These are phyloP conservation scores for Scolopax bukidnonensis DNA, from an alignment of 2,797 vertebrate genomes.

Conservation along the genomic window DNA sequence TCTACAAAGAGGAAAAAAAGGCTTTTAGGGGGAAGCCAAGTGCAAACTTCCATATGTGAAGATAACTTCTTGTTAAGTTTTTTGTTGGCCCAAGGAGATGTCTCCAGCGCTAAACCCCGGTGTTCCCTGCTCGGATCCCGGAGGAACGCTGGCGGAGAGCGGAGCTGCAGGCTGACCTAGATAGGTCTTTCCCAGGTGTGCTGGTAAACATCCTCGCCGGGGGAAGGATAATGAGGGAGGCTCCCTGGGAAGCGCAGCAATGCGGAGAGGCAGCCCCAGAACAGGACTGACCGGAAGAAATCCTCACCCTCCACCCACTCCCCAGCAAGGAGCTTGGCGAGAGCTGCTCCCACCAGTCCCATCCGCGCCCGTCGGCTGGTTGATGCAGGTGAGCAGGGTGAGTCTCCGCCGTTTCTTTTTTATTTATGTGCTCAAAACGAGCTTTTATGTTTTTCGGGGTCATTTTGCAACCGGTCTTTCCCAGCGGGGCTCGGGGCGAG, in stretches of 20 bases:
- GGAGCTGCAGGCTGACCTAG: background rate
- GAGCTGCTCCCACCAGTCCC: background rate
- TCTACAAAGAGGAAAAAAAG: background rate
- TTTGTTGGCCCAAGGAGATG: background rate
- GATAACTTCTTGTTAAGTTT: background rate
- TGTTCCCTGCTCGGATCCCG: rapidly evolving
- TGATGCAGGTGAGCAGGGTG: background rate
- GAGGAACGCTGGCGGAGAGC: rapidly evolving
- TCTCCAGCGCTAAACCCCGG: background rate
- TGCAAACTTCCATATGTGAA: rapidly evolving
- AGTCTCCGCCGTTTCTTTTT: background rate
- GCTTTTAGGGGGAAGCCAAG: background rate
- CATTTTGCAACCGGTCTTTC: background rate
- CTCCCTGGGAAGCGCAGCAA: background rate
- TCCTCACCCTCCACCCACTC: conserved; percentile 25
- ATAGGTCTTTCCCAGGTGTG: background rate
- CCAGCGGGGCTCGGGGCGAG: background rate
- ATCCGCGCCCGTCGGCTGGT: background rate
- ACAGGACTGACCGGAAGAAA: conserved; percentile 49
- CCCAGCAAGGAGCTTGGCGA: background rate
- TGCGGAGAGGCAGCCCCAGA: background rate
- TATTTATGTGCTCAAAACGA: background rate
- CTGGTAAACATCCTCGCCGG: background rate
- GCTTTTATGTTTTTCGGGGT: background rate
- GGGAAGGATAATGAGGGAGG: background rate